Evolutionary conservation across 2,113 vertebrate species (phyloP).

Genomic region (Mus musculus): GRCm39 chr9:29191501-29192000

Average conservation of each 20-base stretch:
- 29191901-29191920: not conserved
- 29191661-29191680: not conserved
- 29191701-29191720: not conserved
- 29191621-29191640: not conserved
- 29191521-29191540: not conserved
- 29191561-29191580: not conserved
- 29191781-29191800: not conserved
- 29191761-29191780: not conserved
- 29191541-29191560: not conserved
- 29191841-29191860: not conserved
- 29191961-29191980: not conserved
- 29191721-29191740: not conserved
- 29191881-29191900: not conserved
- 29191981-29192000: not conserved
- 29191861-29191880: constrained; percentile 34
- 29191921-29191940: not conserved
- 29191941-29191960: not conserved
- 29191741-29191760: not conserved
- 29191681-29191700: not conserved
- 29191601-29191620: not conserved
- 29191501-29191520: not conserved
- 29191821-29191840: not conserved
- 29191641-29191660: not conserved
- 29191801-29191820: not conserved
- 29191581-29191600: not conserved